phyloP scores from a whole-genome alignment of 2,113 vertebrate species.

The Gallinago media region DNA sequence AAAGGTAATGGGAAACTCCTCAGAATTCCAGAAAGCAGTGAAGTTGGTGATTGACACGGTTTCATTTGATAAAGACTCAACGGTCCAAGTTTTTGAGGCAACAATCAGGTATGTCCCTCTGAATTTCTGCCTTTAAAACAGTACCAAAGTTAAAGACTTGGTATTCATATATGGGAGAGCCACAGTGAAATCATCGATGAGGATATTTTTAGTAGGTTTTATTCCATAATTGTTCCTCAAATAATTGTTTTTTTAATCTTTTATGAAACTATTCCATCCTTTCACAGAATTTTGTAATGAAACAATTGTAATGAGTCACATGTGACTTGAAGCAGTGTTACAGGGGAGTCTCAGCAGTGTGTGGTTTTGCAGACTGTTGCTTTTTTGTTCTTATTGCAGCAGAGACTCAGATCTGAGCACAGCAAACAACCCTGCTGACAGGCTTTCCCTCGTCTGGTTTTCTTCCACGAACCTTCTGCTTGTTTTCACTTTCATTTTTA shows the following conservation, averaged over 20 bases:
- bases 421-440: not conserved
- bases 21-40: conserved; percentile 95
- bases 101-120: conserved; percentile 88
- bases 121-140: not conserved
- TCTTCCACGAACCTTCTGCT: not conserved
- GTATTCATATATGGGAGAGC: rapidly evolving
- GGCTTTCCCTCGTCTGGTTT: not conserved
- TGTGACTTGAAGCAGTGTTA: not conserved
- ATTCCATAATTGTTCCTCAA: not conserved
- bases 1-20: conserved; percentile 96
- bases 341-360: not conserved
- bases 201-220: not conserved
- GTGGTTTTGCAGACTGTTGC: not conserved
- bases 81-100: conserved; percentile 97
- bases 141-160: not conserved
- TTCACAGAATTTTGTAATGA: not conserved
- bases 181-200: not conserved
- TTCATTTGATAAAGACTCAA: conserved; percentile 97
- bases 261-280: not conserved
- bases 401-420: not conserved
- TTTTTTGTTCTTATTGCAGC: not conserved
- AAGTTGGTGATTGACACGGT: conserved; percentile 95
- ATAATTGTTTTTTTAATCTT: not conserved
- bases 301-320: rapidly evolving
- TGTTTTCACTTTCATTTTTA: not conserved